phyloP scores from a whole-genome alignment of 30 jellyfish, hydroid and myxozoan genomes.

The Pelagia noctiluca region DNA sequence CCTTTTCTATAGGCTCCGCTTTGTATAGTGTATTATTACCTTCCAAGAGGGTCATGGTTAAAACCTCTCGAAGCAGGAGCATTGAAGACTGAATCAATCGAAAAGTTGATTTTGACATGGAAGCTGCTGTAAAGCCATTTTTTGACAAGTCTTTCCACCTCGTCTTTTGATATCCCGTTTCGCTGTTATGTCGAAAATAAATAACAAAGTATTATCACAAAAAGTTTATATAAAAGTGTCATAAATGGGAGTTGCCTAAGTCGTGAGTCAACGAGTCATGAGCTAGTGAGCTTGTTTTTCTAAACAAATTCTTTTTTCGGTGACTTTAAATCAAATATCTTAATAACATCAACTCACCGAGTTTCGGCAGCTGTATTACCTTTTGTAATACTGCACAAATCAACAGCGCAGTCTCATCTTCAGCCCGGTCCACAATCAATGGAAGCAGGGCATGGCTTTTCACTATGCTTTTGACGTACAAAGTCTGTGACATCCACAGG shows the following conservation, averaged over 20 bases:
- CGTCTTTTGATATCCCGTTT: constrained; percentile 11
- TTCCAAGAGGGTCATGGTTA: background rate
- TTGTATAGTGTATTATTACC: background rate
- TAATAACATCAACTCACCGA: too few relatives aligned
- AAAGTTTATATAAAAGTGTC: too few relatives aligned
- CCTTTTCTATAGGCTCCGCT: constrained; percentile 12
- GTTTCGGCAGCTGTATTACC: too few relatives aligned
- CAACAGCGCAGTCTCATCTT: constrained; percentile 73
- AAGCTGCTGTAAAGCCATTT: constrained; percentile 36
- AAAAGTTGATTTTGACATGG: constrained; percentile 21
- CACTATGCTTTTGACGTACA: constrained; percentile 75
- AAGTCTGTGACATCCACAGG: constrained; percentile 73
- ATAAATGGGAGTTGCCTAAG: too few relatives aligned
- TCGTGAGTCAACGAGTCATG: too few relatives aligned
- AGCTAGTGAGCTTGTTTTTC: too few relatives aligned
- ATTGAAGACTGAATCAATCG: background rate
- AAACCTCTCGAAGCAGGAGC: constrained; percentile 20
- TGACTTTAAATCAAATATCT: too few relatives aligned
- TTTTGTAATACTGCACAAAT: constrained; percentile 25
- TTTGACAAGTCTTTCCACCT: constrained; percentile 27
- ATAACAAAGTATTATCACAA: too few relatives aligned
- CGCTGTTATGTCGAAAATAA: too few relatives aligned
- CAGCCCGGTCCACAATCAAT: constrained; percentile 83
- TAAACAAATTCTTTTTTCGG: too few relatives aligned
- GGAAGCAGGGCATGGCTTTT: constrained; percentile 75